A percentile compares a stretch with the other conserved stretches of the same genome.
Conservation (phyloP, 2,888 invertebrate genomes). For the Ochropleura plecta region DNA sequence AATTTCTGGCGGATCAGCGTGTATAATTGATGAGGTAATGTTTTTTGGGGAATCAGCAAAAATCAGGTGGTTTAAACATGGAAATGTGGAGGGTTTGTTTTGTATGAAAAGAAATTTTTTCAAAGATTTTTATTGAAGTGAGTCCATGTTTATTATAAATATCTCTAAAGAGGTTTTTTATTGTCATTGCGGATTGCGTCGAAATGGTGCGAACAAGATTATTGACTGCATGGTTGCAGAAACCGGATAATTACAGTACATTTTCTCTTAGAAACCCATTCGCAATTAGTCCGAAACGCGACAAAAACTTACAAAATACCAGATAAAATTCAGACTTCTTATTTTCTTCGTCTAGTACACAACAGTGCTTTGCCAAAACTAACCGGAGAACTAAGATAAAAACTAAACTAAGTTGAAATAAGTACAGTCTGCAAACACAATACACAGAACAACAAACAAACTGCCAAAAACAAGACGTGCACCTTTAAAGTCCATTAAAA, state of each 20-base stretch:
- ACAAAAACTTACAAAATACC: background rate
- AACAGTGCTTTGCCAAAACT: conserved; percentile 9
- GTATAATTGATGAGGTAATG: conserved; percentile 58
- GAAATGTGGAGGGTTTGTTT: conserved; percentile 6
- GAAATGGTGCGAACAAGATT: background rate
- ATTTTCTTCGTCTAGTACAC: background rate
- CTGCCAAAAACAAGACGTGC: conserved; percentile 49
- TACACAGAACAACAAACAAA: conserved; percentile 40
- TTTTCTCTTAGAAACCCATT: background rate
- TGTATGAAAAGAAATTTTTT: conserved; percentile 5
- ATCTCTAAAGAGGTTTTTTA: background rate
- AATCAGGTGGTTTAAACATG: conserved; percentile 13
- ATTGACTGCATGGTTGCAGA: background rate
- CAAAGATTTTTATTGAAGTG: background rate
- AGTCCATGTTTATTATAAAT: background rate
- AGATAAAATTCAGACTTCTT: background rate
- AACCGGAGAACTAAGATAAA: conserved; percentile 33
- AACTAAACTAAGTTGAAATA: conserved; percentile 38
- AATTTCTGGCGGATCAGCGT: conserved; percentile 51
- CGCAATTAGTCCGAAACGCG: background rate
- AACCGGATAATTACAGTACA: background rate
- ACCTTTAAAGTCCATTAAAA: conserved; percentile 50
- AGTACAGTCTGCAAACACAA: conserved; percentile 41
- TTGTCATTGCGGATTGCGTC: background rate
- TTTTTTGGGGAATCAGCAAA: conserved; percentile 39